Evolutionary conservation across 2,888 invertebrate genomes (phyloP).

Genomic region (Pilophorus perplexus): DNA sequence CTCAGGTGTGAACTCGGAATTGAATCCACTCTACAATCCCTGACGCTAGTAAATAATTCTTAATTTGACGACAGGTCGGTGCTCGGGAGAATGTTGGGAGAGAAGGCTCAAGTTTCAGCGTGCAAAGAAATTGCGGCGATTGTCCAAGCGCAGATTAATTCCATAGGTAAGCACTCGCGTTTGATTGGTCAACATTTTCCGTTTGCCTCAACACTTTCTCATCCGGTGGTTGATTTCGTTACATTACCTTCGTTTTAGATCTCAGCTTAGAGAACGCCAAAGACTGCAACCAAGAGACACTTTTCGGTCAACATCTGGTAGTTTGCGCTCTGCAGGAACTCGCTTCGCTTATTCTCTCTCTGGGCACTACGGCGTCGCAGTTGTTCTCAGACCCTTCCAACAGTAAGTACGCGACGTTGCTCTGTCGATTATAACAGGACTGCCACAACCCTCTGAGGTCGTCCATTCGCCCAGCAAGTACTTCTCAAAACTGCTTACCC

Average conservation of each 20-base stretch:
- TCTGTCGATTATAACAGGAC: too few relatives aligned
- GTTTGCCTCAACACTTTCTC: too few relatives aligned
- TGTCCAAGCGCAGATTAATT: constrained; percentile 91
- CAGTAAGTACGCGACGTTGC: constrained; percentile 62
- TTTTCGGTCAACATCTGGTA: constrained; percentile 84
- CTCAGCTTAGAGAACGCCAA: constrained; percentile 90
- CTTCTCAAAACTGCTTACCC: too few relatives aligned
- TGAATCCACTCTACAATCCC: not conserved
- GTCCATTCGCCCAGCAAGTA: too few relatives aligned
- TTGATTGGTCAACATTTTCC: too few relatives aligned
- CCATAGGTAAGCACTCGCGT: constrained; percentile 64
- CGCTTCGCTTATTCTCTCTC: constrained; percentile 80
- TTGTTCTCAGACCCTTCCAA: constrained; percentile 83
- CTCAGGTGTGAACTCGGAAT: constrained; percentile 57
- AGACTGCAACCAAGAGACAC: constrained; percentile 84
- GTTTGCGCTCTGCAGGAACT: constrained; percentile 94
- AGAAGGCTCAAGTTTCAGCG: constrained; percentile 94
- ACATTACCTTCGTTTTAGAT: constrained; percentile 55
- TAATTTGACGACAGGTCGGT: constrained; percentile 63
- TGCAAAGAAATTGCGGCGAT: constrained; percentile 91
- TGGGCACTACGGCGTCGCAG: constrained; percentile 93
- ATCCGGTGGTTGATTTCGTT: too few relatives aligned
- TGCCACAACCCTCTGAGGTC: too few relatives aligned
- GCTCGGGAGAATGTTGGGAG: constrained; percentile 85
- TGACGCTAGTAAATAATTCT: too few relatives aligned